phyloP scores from a whole-genome alignment of 2,797 vertebrate genomes.

The Cetoscarus ocellatus region DNA sequence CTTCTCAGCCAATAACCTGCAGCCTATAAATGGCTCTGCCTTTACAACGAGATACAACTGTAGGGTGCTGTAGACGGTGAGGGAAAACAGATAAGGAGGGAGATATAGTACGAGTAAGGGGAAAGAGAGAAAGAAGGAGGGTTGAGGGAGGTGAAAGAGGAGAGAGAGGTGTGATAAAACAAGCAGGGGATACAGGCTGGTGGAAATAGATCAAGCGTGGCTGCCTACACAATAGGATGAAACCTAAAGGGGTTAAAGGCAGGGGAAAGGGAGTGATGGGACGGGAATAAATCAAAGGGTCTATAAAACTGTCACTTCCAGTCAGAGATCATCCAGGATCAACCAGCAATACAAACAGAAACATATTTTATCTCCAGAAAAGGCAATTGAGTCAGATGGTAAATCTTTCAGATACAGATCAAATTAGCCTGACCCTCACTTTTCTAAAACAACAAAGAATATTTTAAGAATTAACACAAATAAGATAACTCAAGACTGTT shows the following conservation, averaged over 20 bases:
- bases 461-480: too few species aligned
- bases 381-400: background rate
- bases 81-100: slow-evolving; percentile 43
- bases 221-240: slow-evolving; percentile 16
- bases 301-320: slow-evolving; percentile 7
- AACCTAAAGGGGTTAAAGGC: slow-evolving; percentile 24
- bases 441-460: too few species aligned
- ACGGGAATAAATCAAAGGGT: slow-evolving; percentile 29
- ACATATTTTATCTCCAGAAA: background rate
- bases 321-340: slow-evolving; percentile 12
- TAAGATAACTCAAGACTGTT: too few species aligned
- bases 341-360: slow-evolving; percentile 14
- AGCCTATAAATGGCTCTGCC: slow-evolving; percentile 45
- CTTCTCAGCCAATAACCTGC: slow-evolving; percentile 52
- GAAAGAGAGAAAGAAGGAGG: background rate
- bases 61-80: slow-evolving; percentile 10
- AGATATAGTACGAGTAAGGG: slow-evolving; percentile 6
- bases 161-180: slow-evolving; percentile 1
- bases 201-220: slow-evolving; percentile 37
- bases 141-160: slow-evolving; percentile 14
- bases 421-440: background rate
- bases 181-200: slow-evolving; percentile 12
- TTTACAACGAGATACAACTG: slow-evolving; percentile 41
- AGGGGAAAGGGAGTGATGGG: slow-evolving; percentile 12
- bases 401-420: background rate